These are phyloP conservation scores for Macroglossus sobrinus DNA, from an alignment of 2,113 vertebrate genomes.

Conservation along the genomic window DNA sequence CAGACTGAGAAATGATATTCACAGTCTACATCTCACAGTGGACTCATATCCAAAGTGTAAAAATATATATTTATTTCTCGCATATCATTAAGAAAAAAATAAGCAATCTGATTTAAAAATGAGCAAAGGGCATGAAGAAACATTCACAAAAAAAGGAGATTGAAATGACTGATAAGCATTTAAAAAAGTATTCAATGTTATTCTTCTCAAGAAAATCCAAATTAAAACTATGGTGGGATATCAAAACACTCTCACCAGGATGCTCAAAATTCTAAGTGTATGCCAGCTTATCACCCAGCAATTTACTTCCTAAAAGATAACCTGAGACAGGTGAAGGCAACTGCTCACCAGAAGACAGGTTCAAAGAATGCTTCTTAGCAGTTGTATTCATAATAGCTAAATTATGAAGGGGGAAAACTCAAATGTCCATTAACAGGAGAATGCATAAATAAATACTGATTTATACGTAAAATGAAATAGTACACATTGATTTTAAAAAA, in stretches of 20 bases:
- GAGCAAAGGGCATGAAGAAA: neutral
- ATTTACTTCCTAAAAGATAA: neutral
- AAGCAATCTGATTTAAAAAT: neutral
- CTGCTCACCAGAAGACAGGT: neutral
- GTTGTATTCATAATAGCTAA: neutral
- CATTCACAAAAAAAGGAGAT: neutral
- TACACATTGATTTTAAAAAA: neutral
- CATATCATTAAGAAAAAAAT: neutral
- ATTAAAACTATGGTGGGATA: conserved; percentile 27
- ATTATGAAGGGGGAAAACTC: neutral
- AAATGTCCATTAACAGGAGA: neutral
- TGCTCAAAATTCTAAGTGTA: neutral
- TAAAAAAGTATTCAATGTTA: neutral
- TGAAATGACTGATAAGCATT: neutral
- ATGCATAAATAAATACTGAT: neutral
- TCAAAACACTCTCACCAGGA: neutral
- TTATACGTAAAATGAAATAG: neutral
- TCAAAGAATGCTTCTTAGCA: neutral
- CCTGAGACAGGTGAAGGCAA: neutral
- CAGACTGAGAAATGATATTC: neutral
- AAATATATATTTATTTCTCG: neutral
- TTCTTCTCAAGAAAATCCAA: neutral
- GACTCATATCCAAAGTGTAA: neutral
- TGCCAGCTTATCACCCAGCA: neutral
- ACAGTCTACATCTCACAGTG: neutral